These are phyloP conservation scores for Isoperla grammatica DNA, from an alignment of 2,888 invertebrate species.

Conservation along the genomic window DNA sequence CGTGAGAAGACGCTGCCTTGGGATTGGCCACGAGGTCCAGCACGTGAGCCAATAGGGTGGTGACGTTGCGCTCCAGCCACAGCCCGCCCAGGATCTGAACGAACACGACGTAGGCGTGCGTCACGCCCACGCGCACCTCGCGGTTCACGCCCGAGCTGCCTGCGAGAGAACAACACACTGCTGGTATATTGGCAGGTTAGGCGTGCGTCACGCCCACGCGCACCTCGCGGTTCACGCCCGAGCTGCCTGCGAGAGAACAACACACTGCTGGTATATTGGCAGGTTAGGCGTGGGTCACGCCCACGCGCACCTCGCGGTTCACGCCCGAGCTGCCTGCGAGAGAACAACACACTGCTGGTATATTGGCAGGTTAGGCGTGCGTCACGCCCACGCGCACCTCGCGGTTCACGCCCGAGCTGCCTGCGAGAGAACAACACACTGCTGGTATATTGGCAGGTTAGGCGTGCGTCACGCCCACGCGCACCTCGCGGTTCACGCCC, in stretches of 20 bases:
- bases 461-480: slow-evolving; percentile 93
- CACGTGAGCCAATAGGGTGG: slow-evolving; percentile 79
- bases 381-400: slow-evolving; percentile 97
- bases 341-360: neutral
- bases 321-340: slow-evolving; percentile 71
- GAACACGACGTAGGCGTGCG: slow-evolving; percentile 76
- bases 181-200: slow-evolving; percentile 40
- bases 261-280: neutral
- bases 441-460: neutral
- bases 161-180: neutral
- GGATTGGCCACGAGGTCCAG: slow-evolving; percentile 92
- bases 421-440: neutral
- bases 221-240: slow-evolving; percentile 90
- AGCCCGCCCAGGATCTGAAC: slow-evolving; percentile 88
- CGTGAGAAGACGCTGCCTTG: slow-evolving; percentile 91
- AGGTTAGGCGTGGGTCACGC: slow-evolving; percentile 84
- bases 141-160: slow-evolving; percentile 84
- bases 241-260: slow-evolving; percentile 51
- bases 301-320: slow-evolving; percentile 93
- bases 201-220: slow-evolving; percentile 96
- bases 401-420: slow-evolving; percentile 85
- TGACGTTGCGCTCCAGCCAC: slow-evolving; percentile 92
- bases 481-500: slow-evolving; percentile 88
- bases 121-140: slow-evolving; percentile 95
- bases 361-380: slow-evolving; percentile 59